Percentiles rank a stretch among this genome's conserved stretches.
These are phyloP conservation scores for Penaeus monodon DNA, from an alignment of 2,888 invertebrate genomes.

Conservation along the genomic window DNA sequence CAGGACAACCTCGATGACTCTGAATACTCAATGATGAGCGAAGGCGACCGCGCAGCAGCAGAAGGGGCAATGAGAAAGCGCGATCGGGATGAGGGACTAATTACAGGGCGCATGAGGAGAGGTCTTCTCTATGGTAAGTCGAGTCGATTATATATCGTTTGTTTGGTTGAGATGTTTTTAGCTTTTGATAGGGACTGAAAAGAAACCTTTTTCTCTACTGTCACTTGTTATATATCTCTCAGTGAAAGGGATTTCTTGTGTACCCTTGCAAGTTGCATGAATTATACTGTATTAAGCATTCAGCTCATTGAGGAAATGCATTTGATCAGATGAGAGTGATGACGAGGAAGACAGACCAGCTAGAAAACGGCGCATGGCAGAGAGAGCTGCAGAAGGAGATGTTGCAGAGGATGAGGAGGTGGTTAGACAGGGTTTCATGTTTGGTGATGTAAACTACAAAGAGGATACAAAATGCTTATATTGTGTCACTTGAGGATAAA, in stretches of 20 bases:
- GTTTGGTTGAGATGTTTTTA: not conserved
- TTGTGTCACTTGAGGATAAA: not conserved
- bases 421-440: slow-evolving; percentile 17
- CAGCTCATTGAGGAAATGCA: too few relatives aligned
- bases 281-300: not conserved
- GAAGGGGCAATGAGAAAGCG: slow-evolving; percentile 88
- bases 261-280: not conserved
- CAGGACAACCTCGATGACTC: slow-evolving; percentile 83
- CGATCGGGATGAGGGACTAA: slow-evolving; percentile 84
- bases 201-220: too few relatives aligned
- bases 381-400: slow-evolving; percentile 86
- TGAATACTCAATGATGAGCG: slow-evolving; percentile 88
- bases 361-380: slow-evolving; percentile 83
- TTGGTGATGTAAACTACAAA: not conserved
- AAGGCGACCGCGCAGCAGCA: slow-evolving; percentile 88
- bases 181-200: not conserved
- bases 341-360: slow-evolving; percentile 77
- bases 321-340: slow-evolving; percentile 80
- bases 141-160: not conserved
- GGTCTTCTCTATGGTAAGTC: slow-evolving; percentile 86
- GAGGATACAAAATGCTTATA: too few relatives aligned
- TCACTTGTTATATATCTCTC: too few relatives aligned
- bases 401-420: slow-evolving; percentile 82
- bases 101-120: slow-evolving; percentile 76
- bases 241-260: not conserved